phyloP scores from a whole-genome alignment of 2,113 vertebrate genomes.

The Pachypanchax playfairii region DNA sequence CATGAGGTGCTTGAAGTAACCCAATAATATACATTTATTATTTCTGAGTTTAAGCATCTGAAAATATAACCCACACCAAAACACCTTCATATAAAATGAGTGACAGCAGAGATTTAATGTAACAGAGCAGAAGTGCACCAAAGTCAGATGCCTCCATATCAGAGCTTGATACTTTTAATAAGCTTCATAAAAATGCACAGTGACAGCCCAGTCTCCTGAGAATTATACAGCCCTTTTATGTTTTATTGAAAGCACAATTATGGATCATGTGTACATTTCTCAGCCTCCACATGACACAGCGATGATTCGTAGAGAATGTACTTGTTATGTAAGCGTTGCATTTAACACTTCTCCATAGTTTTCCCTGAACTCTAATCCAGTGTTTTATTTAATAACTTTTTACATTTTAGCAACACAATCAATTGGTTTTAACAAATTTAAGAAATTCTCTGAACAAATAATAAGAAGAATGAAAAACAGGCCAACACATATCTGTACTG shows the following conservation, averaged over 20 bases:
- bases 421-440: too few species aligned
- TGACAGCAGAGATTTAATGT: neutral
- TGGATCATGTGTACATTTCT: neutral
- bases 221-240: slow-evolving; percentile 1
- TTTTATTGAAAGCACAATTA: slow-evolving; percentile 1
- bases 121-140: neutral
- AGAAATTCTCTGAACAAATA: too few species aligned
- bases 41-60: neutral
- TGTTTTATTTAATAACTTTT: neutral
- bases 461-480: too few species aligned
- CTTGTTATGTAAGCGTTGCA: neutral
- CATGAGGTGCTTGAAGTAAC: neutral
- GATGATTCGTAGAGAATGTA: neutral
- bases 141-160: neutral
- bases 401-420: too few species aligned
- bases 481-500: too few species aligned
- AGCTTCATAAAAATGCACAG: neutral
- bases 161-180: neutral
- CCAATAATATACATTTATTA: neutral
- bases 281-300: neutral
- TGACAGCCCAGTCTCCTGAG: neutral
- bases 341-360: neutral
- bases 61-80: neutral
- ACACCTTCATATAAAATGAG: neutral
- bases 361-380: neutral